Percentiles rank a stretch among this genome's conserved stretches.
These are phyloP conservation scores for Melanerpes aurifrons DNA, from an alignment of 2,113 vertebrate genomes.

Conservation along the genomic window DNA sequence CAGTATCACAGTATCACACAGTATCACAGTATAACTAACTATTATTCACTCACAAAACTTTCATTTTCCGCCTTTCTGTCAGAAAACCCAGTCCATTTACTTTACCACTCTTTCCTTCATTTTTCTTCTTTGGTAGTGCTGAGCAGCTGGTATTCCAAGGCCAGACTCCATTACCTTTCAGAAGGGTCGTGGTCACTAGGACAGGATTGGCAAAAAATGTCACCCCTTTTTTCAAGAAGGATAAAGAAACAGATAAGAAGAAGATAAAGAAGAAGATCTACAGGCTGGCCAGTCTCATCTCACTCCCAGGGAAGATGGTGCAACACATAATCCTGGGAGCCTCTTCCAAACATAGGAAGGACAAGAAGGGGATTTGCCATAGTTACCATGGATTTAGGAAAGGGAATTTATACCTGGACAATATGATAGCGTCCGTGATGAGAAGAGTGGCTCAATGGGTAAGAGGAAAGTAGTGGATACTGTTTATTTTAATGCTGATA, in stretches of 20 bases:
- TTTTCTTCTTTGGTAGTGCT: not conserved
- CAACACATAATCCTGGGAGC: too few relatives aligned
- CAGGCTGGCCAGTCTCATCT: not conserved
- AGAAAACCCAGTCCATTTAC: not conserved
- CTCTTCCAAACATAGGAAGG: too few relatives aligned
- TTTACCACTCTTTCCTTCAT: not conserved
- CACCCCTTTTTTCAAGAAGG: not conserved
- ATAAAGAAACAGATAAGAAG: not conserved
- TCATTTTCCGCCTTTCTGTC: not conserved
- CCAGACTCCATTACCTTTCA: not conserved
- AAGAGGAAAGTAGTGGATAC: not conserved
- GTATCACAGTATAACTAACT: too few relatives aligned
- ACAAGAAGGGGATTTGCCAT: too few relatives aligned
- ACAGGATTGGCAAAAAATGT: accelerated
- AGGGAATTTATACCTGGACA: not conserved
- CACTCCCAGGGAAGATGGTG: not conserved
- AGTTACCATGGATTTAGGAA: too few relatives aligned
- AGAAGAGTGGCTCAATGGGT: not conserved
- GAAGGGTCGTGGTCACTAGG: not conserved
- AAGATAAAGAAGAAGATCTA: not conserved
- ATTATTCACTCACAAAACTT: not conserved
- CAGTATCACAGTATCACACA: not conserved
- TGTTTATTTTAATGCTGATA: not conserved
- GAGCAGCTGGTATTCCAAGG: not conserved
- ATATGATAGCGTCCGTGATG: not conserved